Conservation (phyloP, 2,888 invertebrate genomes). For the Rhagium mordax region DNA sequence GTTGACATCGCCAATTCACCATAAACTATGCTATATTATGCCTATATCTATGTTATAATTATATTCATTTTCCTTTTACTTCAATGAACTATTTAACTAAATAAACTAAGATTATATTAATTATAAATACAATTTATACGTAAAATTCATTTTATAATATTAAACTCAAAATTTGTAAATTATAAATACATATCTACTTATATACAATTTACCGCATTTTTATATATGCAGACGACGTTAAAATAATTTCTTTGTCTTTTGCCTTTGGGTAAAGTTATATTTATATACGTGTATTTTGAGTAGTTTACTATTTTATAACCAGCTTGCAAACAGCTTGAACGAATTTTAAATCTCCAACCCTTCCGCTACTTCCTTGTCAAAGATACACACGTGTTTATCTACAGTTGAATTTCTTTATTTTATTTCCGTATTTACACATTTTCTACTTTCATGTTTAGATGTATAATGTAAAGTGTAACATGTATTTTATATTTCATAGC, state of each 20-base stretch:
- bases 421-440: constrained; percentile 18
- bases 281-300: constrained; percentile 18
- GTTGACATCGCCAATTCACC: no score
- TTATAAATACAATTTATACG: no score
- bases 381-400: constrained; percentile 21
- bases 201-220: background rate
- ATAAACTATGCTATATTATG: no score
- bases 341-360: constrained; percentile 5
- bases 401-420: constrained; percentile 11
- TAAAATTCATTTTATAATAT: no score
- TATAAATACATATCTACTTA: no score
- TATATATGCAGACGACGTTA: background rate
- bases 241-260: constrained; percentile 3
- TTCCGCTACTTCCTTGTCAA: constrained; percentile 6
- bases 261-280: background rate
- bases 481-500: constrained; percentile 8
- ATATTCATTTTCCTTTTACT: no score
- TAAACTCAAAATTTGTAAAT: no score
- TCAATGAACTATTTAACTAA: no score
- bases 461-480: background rate
- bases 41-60: no score
- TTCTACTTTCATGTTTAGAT: constrained; percentile 13
- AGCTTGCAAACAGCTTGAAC: constrained; percentile 29
- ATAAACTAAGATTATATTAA: no score
- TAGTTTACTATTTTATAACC: constrained; percentile 26